phyloP scores from a whole-genome alignment of 2,888 invertebrate species.

The Melolontha melolontha region DNA sequence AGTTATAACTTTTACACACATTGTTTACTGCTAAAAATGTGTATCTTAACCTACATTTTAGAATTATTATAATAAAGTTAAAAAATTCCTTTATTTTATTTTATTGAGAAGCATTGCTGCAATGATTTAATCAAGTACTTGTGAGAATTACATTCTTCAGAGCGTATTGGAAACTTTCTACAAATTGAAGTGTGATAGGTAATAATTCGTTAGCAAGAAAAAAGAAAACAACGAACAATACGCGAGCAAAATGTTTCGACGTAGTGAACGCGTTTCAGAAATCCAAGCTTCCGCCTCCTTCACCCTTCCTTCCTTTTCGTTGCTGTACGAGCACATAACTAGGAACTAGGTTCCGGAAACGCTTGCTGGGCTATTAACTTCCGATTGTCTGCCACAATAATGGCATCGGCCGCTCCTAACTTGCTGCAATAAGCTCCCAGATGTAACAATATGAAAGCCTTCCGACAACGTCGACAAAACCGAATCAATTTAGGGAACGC shows the following conservation, averaged over 20 bases:
- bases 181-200: not conserved
- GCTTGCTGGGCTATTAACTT: constrained; percentile 56
- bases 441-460: constrained; percentile 34
- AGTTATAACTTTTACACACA: too few relatives aligned
- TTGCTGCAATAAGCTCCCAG: constrained; percentile 31
- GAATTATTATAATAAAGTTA: too few relatives aligned
- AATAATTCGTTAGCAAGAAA: constrained; percentile 13
- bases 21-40: too few relatives aligned
- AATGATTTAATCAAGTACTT: too few relatives aligned
- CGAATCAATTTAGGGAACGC: constrained; percentile 23
- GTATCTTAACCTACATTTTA: too few relatives aligned
- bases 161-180: too few relatives aligned
- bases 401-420: constrained; percentile 51
- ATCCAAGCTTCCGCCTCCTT: constrained; percentile 24
- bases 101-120: too few relatives aligned
- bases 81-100: too few relatives aligned
- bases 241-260: not conserved
- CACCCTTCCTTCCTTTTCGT: constrained; percentile 5
- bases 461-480: constrained; percentile 33
- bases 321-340: constrained; percentile 22
- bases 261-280: constrained; percentile 7
- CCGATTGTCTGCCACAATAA: constrained; percentile 55
- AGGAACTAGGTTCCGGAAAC: constrained; percentile 50
- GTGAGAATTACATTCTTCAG: too few relatives aligned
- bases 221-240: constrained; percentile 3